Base-by-base conservation (phyloP, 2,113 vertebrate species). In the Microtus montanus region DNA sequence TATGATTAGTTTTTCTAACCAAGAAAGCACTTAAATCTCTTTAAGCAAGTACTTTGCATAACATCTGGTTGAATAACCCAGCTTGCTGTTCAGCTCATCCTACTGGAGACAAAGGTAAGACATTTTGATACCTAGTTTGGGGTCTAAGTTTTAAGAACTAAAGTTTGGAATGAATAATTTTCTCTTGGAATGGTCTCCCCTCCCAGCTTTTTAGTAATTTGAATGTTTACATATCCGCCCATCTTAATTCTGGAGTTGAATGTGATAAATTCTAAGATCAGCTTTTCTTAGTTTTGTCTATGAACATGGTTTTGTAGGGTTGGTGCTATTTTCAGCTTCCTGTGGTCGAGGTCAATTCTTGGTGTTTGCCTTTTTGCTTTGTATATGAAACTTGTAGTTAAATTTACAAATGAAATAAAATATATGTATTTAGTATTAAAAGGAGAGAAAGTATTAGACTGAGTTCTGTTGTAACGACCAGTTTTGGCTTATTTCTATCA, bases 21-120 rank as follows among this genome's bases (percentile, higher is more conserved):
- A 97, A 96, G 96, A 96, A 95, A 95, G 93, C 79, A 93, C 63
- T 71, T 97, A 96, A 96, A 41, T 96, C 87, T 94, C 66, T 95
- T 95, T 96, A 93, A 97, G 97, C 96, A 96, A 54, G 82, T 96
- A 92, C 82, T 96, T 97, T 90, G 93, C 82, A 79, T 97, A 97
- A 96, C 96, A 66, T 96, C 96, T 96, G 94, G 84, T 90, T 97
- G 97, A 97, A 64, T 97, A 97, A 96, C 77, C 49, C 78, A 97
- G 75, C 93, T 96, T 98, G 96, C 95, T 94, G 94, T 97, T 96
- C 94, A 97, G 93, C 90, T 94, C 89, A 96, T 95, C 77, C 66
- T 87, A 86, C 91, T 86, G 97, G 97, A 96, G 91, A 94, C 30
- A 92, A 97, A 98, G 97, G 97, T 98, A 98, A 98, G 97, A 97